These are phyloP conservation scores for Drosophila repleta DNA, from an alignment of 1,140 invertebrate species.

Conservation along the genomic window DNA sequence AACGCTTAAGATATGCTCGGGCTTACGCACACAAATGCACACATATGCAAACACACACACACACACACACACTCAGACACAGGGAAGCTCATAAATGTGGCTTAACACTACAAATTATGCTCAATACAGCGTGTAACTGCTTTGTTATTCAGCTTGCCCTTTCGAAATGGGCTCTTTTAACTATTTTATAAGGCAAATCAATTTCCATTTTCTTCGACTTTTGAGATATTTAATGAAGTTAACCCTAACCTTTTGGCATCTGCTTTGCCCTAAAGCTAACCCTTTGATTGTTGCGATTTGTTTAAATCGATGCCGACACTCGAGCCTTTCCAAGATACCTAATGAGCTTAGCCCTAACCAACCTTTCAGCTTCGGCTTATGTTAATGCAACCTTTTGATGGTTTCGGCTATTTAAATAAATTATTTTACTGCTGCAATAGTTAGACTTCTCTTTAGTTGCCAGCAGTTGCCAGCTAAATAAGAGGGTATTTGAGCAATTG, in stretches of 20 bases:
- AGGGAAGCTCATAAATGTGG: neutral
- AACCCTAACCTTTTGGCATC: neutral
- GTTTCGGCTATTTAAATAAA: no score
- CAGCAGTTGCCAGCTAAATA: no score
- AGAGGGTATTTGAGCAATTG: no score
- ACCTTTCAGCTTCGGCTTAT: no score
- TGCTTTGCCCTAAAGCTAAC: neutral
- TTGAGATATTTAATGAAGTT: neutral
- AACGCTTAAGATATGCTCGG: constrained; percentile 17
- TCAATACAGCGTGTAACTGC: constrained; percentile 45
- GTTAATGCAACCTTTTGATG: no score
- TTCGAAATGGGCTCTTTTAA: neutral
- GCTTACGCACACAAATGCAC: constrained; percentile 2
- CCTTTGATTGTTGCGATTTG: neutral
- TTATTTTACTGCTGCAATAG: no score
- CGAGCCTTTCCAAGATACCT: no score
- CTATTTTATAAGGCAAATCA: constrained; percentile 1
- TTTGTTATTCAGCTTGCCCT: constrained; percentile 47
- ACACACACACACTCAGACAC: neutral
- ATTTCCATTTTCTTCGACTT: neutral
- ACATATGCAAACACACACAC: constrained; percentile 7
- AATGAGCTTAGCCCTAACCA: no score
- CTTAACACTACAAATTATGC: constrained; percentile 33
- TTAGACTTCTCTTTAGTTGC: no score
- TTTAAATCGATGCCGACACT: neutral